These are phyloP conservation scores for Oxycera nigricornis DNA, from an alignment of 2,888 invertebrate species.

Conservation along the genomic window DNA sequence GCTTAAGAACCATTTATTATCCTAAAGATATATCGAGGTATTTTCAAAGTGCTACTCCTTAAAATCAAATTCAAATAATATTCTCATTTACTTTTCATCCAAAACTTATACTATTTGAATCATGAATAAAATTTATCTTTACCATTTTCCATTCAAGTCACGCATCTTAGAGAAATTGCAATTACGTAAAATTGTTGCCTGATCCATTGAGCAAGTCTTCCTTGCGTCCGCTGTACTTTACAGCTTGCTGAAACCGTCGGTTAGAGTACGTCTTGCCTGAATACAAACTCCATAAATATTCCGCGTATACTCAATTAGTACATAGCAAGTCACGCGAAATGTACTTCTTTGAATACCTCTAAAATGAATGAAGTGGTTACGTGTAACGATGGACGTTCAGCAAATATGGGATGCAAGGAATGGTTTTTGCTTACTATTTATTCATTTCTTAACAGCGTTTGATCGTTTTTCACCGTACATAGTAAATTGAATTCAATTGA, in stretches of 20 bases:
- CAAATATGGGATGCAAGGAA: constrained; percentile 22
- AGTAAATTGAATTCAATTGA: constrained; percentile 37
- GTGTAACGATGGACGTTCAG: neutral
- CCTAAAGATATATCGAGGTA: no score
- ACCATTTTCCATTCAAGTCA: no score
- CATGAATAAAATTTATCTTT: no score
- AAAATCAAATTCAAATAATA: no score
- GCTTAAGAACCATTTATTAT: no score
- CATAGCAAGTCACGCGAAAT: neutral
- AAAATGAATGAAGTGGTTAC: constrained; percentile 33
- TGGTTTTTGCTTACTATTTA: constrained; percentile 20
- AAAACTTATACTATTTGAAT: no score
- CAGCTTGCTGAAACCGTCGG: no score
- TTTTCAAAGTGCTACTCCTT: no score
- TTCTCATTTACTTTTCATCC: no score
- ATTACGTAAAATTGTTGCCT: no score
- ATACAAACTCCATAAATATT: neutral
- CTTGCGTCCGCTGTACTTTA: constrained; percentile 5
- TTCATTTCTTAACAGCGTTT: constrained; percentile 27
- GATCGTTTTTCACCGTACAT: constrained; percentile 27
- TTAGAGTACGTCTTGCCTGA: neutral
- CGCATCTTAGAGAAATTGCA: no score
- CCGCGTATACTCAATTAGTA: constrained; percentile 26
- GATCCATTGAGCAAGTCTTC: constrained; percentile 40
- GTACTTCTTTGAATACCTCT: neutral